Conservation (phyloP, 2,888 invertebrate species). For the Scotopteryx bipunctaria region DNA sequence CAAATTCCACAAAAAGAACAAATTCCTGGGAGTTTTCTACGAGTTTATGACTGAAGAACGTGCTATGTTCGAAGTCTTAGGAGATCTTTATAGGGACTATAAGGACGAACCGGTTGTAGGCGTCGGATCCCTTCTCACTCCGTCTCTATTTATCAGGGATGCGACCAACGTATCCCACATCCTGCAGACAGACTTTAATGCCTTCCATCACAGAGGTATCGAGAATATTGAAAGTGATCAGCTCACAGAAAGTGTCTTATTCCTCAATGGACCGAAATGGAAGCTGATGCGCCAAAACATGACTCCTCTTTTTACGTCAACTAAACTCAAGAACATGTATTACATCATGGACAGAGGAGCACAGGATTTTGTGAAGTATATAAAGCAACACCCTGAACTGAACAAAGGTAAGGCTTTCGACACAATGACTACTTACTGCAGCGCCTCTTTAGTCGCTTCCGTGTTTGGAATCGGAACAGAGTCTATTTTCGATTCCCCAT, state of each 20-base stretch:
- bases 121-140: constrained; percentile 36
- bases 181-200: constrained; percentile 47
- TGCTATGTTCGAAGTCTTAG: constrained; percentile 12
- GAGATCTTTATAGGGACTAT: constrained; percentile 48
- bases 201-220: constrained; percentile 51
- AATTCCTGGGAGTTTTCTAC: constrained; percentile 16
- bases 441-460: constrained; percentile 53
- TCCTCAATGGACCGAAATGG: constrained; percentile 56
- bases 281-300: constrained; percentile 60
- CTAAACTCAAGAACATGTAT: constrained; percentile 64
- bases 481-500: constrained; percentile 58
- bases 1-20: constrained; percentile 27
- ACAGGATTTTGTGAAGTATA: constrained; percentile 48
- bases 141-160: constrained; percentile 45
- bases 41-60: constrained; percentile 3
- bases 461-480: constrained; percentile 64
- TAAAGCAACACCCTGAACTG: constrained; percentile 44
- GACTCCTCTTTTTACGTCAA: constrained; percentile 59
- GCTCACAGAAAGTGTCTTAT: constrained; percentile 51
- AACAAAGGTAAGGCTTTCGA: constrained; percentile 34
- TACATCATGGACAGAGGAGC: constrained; percentile 58
- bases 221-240: constrained; percentile 43
- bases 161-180: constrained; percentile 48
- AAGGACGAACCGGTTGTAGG: constrained; percentile 51
- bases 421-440: constrained; percentile 45